Evolutionary conservation across 2,113 vertebrate genomes (phyloP).

Genomic region (Psilopogon haemacephalus): DNA sequence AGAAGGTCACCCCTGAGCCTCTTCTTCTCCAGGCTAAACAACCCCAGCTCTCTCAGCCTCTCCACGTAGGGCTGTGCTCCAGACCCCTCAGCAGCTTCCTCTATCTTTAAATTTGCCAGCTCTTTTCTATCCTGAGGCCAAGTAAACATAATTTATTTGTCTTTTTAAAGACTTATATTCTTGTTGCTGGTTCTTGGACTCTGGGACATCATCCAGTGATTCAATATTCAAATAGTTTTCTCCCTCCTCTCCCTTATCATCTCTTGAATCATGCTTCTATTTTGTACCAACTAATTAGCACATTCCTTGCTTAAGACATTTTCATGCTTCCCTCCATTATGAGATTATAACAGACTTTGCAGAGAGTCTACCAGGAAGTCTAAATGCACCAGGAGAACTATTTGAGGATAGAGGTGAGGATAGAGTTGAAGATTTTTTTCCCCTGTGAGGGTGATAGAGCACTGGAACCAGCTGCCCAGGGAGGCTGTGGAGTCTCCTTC

Average conservation of each 20-base stretch:
- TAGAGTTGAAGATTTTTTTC: too few species aligned
- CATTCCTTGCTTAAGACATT: not conserved
- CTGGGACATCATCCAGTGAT: not conserved
- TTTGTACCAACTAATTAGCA: not conserved
- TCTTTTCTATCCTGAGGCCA: not conserved
- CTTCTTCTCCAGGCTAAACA: too few species aligned
- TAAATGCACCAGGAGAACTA: not conserved
- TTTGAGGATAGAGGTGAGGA: not conserved
- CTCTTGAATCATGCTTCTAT: not conserved
- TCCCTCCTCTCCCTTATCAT: not conserved
- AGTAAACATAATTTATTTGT: not conserved
- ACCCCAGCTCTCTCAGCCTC: too few species aligned
- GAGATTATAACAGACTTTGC: not conserved
- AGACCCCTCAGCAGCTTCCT: too few species aligned
- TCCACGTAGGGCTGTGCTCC: too few species aligned
- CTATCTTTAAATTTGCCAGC: not conserved
- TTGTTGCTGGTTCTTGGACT: not conserved
- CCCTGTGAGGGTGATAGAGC: too few species aligned
- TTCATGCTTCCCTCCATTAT: not conserved
- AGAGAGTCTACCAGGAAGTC: not conserved
- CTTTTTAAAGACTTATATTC: not conserved
- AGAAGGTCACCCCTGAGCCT: too few species aligned
- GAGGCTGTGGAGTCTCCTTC: too few species aligned
- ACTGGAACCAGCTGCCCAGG: too few species aligned
- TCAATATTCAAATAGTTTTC: not conserved